These are phyloP conservation scores for Syritta pipiens DNA, from an alignment of 2,888 invertebrate species.

Conservation along the genomic window DNA sequence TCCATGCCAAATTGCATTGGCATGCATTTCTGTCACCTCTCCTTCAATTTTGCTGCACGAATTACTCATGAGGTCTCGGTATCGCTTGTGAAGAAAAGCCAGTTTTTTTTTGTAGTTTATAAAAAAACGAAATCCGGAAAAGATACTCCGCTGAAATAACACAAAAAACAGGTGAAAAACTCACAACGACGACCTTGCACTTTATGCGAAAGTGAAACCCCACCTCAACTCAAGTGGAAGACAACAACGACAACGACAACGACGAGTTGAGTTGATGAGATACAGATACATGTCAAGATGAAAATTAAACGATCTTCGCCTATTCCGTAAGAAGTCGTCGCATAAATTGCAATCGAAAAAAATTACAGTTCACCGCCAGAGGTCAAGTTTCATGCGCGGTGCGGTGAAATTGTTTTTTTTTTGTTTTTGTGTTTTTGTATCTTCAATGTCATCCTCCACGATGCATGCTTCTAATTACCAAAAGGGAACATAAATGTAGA, in stretches of 20 bases:
- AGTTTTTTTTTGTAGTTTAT: too few species aligned
- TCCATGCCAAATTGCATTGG: neutral
- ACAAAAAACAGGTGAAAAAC: neutral
- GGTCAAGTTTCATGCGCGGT: constrained; percentile 51
- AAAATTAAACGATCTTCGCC: neutral
- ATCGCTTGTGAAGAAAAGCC: too few species aligned
- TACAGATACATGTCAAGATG: neutral
- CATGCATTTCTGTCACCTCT: too few species aligned
- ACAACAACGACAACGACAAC: neutral
- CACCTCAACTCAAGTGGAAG: neutral
- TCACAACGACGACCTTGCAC: constrained; percentile 36
- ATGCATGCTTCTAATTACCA: constrained; percentile 41
- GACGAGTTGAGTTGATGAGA: neutral
- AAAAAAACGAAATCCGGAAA: too few species aligned
- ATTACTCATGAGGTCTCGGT: too few species aligned
- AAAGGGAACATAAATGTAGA: constrained; percentile 5
- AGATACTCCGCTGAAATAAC: too few species aligned
- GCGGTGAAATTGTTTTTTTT: constrained; percentile 4
- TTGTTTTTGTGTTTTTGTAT: too few species aligned
- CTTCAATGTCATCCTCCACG: constrained; percentile 47
- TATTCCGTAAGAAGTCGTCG: constrained; percentile 10
- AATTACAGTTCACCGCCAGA: constrained; percentile 41
- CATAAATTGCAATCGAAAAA: constrained; percentile 30
- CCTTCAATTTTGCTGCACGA: too few species aligned
- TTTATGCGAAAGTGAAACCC: constrained; percentile 8